phyloP scores from a whole-genome alignment of 2,797 vertebrate species.

The Sparidentex hasta region DNA sequence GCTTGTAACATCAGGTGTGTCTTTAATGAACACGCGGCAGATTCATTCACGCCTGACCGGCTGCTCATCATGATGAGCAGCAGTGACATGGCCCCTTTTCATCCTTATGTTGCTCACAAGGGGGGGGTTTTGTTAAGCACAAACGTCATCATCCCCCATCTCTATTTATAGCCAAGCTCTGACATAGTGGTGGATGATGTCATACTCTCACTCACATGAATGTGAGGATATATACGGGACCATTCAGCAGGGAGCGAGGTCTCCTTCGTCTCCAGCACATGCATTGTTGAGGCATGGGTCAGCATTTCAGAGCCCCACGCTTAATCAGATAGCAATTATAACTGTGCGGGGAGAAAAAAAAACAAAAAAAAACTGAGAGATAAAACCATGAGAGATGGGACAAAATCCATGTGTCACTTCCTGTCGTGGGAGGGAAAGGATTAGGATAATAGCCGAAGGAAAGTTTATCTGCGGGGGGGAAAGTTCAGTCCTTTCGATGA shows the following conservation, averaged over 20 bases:
- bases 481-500: conserved; percentile 40
- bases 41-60: conserved; percentile 63
- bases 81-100: conserved; percentile 73
- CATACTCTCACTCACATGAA: conserved; percentile 31
- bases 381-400: conserved; percentile 43
- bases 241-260: conserved; percentile 39
- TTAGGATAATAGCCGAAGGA: conserved; percentile 47
- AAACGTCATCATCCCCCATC: conserved; percentile 48
- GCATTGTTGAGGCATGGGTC: conserved; percentile 40
- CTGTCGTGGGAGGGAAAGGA: conserved; percentile 47
- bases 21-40: conserved; percentile 56
- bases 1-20: conserved; percentile 77
- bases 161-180: conserved; percentile 76
- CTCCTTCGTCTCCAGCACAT: conserved; percentile 2
- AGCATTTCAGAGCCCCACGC: conserved; percentile 34
- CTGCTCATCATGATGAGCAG: conserved; percentile 68
- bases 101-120: conserved; percentile 64
- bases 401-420: conserved; percentile 54
- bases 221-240: neutral
- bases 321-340: conserved; percentile 54
- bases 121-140: conserved; percentile 46
- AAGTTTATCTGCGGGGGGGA: conserved; percentile 49
- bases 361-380: conserved; percentile 43
- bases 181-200: conserved; percentile 71
- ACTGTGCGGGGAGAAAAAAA: conserved; percentile 21